Evolutionary conservation across 2,797 vertebrate species (phyloP).

Genomic region (Anabacerthia variegaticeps): DNA sequence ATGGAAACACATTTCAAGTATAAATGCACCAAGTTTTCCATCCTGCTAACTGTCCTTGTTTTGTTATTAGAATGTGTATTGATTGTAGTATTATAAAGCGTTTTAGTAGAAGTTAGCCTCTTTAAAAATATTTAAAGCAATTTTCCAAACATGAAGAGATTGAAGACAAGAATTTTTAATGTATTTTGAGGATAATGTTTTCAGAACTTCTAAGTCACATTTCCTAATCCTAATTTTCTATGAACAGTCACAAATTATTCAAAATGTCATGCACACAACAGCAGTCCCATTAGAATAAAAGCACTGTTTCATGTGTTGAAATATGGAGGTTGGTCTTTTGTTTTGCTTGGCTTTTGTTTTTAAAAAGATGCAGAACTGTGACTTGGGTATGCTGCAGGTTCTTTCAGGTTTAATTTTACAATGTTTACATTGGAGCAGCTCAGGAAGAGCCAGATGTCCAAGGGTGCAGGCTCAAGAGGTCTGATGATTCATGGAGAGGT

Average conservation of each 20-base stretch:
- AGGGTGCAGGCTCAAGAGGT: not conserved
- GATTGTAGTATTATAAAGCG: not conserved
- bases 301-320: not conserved
- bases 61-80: not conserved
- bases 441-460: not conserved
- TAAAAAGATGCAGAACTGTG: not conserved
- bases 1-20: not conserved
- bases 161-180: not conserved
- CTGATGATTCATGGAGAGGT: constrained; percentile 14
- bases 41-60: not conserved
- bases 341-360: not conserved
- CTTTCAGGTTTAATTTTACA: constrained; percentile 8
- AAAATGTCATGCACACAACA: not conserved
- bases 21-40: not conserved
- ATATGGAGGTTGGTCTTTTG: not conserved
- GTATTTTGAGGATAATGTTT: not conserved
- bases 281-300: not conserved
- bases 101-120: not conserved
- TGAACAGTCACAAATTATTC: not conserved
- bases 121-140: not conserved
- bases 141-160: not conserved
- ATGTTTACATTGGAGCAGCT: not conserved
- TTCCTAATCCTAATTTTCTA: not conserved
- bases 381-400: not conserved
- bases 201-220: not conserved